Conservation (phyloP, 2,113 vertebrate species). For the Trachemys scripta region DNA sequence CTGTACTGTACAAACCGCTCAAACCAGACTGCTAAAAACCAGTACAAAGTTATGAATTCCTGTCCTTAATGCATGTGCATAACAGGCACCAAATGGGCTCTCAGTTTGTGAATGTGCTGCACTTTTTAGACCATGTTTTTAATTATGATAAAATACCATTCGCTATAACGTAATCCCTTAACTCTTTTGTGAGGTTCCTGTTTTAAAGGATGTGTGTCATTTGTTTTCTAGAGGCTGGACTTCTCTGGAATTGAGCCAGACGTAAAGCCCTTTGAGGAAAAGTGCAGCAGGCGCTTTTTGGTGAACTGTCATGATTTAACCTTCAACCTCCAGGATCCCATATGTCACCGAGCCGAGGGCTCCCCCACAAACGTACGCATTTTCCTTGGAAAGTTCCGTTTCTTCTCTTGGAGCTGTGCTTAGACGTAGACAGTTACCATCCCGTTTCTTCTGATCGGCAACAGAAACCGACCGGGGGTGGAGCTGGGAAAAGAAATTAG, state of each 20-base stretch:
- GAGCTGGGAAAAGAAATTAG: background rate
- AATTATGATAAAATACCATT: background rate
- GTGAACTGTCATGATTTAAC: constrained; percentile 93
- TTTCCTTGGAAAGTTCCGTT: background rate
- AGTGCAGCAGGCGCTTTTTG: constrained; percentile 89
- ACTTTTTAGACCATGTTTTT: background rate
- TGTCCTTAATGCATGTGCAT: background rate
- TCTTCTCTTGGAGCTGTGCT: background rate
- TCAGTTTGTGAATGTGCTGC: background rate
- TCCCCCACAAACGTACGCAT: constrained; percentile 89
- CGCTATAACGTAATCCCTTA: background rate
- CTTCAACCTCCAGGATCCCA: constrained; percentile 91
- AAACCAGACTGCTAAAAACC: constrained; percentile 29
- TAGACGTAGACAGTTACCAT: background rate
- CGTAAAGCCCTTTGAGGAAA: constrained; percentile 95
- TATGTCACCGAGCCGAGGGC: constrained; percentile 86
- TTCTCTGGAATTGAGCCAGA: constrained; percentile 97
- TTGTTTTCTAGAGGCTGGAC: constrained; percentile 88
- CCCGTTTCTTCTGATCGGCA: background rate
- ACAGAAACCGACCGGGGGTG: background rate
- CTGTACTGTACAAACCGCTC: constrained; percentile 25
- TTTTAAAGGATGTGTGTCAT: constrained; percentile 33
- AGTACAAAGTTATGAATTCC: background rate
- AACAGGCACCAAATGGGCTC: background rate
- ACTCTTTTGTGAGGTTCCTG: background rate